Conservation (phyloP, 2,888 invertebrate genomes). For the Panopea generosa region DNA sequence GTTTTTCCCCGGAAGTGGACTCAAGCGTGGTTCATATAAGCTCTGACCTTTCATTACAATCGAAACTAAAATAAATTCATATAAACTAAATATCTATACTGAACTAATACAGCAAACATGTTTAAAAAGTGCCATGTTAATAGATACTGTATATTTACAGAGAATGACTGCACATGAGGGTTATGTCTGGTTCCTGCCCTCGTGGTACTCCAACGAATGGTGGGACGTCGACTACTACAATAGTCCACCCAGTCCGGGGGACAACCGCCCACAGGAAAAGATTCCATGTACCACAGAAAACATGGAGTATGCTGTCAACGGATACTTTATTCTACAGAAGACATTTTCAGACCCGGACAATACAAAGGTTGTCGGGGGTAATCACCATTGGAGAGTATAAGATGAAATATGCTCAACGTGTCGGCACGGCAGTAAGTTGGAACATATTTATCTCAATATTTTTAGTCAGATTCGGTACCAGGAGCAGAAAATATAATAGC, state of each 20-base stretch:
- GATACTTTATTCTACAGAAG: slow-evolving; percentile 90
- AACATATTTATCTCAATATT: not conserved
- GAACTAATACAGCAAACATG: no score
- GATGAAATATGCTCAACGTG: slow-evolving; percentile 66
- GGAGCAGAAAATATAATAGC: no score
- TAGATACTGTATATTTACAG: no score
- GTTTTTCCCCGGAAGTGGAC: no score
- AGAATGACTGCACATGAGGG: slow-evolving; percentile 87
- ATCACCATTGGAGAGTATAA: slow-evolving; percentile 89
- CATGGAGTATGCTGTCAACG: slow-evolving; percentile 89
- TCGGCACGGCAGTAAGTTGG: slow-evolving; percentile 72
- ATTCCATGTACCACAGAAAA: slow-evolving; percentile 88
- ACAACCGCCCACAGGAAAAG: slow-evolving; percentile 82
- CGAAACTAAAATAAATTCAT: no score
- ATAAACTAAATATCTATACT: no score
- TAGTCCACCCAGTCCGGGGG: slow-evolving; percentile 62
- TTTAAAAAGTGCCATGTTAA: no score
- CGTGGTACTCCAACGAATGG: slow-evolving; percentile 88
- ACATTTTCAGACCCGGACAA: slow-evolving; percentile 89
- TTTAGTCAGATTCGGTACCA: no score
- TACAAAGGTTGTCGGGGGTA: slow-evolving; percentile 88
- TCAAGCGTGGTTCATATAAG: no score
- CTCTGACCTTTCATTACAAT: no score
- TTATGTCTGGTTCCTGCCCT: slow-evolving; percentile 94
- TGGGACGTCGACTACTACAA: slow-evolving; percentile 87